Percentiles rank a stretch among this genome's conserved stretches.
Evolutionary conservation across 2,113 vertebrate genomes (phyloP).

Genomic region (Cyprinus carpio): DNA sequence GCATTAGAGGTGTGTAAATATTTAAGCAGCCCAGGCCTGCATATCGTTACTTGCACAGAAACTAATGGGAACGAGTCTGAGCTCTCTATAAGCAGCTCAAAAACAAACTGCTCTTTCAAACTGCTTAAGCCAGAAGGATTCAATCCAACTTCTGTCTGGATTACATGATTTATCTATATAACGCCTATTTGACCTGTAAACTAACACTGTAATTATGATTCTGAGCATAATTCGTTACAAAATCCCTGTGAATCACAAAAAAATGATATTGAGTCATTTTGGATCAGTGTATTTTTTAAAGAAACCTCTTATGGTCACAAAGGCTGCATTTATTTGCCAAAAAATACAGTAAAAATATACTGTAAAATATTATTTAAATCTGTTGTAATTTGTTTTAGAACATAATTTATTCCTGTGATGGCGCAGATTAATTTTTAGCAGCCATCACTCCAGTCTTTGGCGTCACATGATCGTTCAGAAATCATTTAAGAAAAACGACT

Average conservation of each 20-base stretch:
- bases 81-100: slow-evolving; percentile 9
- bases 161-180: slow-evolving; percentile 29
- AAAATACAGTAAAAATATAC: not conserved
- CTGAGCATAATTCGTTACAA: not conserved
- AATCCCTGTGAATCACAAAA: not conserved
- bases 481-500: too few species aligned
- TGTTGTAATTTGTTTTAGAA: too few species aligned
- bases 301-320: not conserved
- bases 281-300: not conserved
- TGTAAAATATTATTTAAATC: not conserved
- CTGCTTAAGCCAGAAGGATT: slow-evolving; percentile 9
- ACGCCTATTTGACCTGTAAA: not conserved
- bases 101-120: slow-evolving; percentile 17
- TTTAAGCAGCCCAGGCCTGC: slow-evolving; percentile 57
- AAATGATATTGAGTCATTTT: not conserved
- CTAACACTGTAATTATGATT: slow-evolving; percentile 3
- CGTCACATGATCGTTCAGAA: too few species aligned
- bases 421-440: too few species aligned
- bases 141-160: slow-evolving; percentile 13
- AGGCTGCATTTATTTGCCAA: not conserved
- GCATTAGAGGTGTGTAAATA: slow-evolving; percentile 58
- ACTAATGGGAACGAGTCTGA: slow-evolving; percentile 26
- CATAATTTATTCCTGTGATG: too few species aligned
- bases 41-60: slow-evolving; percentile 42
- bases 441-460: too few species aligned